phyloP scores from a whole-genome alignment of 2,888 invertebrate genomes.

The Rhagonycha lutea region DNA sequence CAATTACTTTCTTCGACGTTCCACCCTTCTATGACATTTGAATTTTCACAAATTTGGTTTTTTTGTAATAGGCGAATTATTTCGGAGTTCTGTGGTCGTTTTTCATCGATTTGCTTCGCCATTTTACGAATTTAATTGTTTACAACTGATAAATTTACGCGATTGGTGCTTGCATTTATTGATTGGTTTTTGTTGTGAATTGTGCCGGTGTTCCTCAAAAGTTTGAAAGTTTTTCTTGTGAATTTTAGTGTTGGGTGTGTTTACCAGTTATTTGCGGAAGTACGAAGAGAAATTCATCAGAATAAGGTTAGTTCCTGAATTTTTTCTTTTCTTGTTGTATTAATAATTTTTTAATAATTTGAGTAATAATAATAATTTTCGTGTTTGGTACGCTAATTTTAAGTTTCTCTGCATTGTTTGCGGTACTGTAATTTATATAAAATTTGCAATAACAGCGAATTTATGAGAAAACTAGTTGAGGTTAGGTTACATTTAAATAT shows the following conservation, averaged over 20 bases:
- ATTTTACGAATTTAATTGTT: neutral
- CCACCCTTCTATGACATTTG: constrained; percentile 10
- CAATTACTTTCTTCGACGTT: constrained; percentile 22
- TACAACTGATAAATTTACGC: neutral
- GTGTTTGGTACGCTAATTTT: neutral
- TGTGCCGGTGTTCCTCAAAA: neutral
- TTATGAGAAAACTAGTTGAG: neutral
- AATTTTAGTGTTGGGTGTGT: neutral
- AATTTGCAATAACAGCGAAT: neutral
- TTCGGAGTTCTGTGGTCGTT: constrained; percentile 9
- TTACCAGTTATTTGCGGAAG: neutral
- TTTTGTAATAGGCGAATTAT: constrained; percentile 21
- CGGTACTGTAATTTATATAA: neutral
- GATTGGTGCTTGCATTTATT: neutral
- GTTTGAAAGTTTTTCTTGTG: neutral
- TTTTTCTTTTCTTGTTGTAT: neutral
- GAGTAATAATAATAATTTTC: neutral
- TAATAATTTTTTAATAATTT: neutral
- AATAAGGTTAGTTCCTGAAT: neutral
- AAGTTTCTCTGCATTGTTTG: neutral
- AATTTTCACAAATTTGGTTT: constrained; percentile 4
- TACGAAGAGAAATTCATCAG: neutral
- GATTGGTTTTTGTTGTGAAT: neutral
- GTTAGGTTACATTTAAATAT: neutral
- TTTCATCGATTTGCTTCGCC: constrained; percentile 9